A percentile compares a stretch with the other conserved stretches of the same genome.
phyloP scores from a whole-genome alignment of 2,113 vertebrate species.

The Malurus elegans region DNA sequence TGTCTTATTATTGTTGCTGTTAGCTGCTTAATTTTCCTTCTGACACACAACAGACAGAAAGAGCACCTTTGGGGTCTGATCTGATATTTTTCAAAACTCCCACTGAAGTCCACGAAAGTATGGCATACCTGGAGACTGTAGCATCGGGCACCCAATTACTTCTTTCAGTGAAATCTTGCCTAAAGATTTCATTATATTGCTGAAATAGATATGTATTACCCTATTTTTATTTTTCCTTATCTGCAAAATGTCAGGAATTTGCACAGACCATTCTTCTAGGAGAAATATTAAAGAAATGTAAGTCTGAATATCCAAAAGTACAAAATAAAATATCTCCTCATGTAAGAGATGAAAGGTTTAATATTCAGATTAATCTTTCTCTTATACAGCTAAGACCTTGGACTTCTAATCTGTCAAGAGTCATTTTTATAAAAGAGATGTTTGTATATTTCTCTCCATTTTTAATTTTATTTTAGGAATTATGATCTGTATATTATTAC shows the following conservation, averaged over 20 bases:
- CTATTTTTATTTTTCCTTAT: neutral
- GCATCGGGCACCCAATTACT: neutral
- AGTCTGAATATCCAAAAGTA: neutral
- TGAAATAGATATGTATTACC: neutral
- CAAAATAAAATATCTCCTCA: constrained; percentile 20
- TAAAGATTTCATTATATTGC: neutral
- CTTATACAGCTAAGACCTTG: neutral
- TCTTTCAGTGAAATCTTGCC: neutral
- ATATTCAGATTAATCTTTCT: constrained; percentile 34
- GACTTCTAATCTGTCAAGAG: constrained; percentile 29
- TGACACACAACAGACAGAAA: neutral
- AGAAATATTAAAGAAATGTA: neutral
- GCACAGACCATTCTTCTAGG: neutral
- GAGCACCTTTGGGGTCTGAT: neutral
- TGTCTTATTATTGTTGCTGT: neutral
- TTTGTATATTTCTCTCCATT: constrained; percentile 21
- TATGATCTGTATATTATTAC: constrained; percentile 1
- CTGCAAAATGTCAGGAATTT: neutral
- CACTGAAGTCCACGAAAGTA: neutral
- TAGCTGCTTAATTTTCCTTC: neutral
- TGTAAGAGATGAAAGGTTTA: constrained; percentile 24
- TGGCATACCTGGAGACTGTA: neutral
- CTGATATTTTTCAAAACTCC: neutral
- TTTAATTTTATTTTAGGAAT: constrained; percentile 34
- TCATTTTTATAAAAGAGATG: neutral